Conservation (phyloP, 2,797 vertebrate genomes). For the Siniperca obscura region DNA sequence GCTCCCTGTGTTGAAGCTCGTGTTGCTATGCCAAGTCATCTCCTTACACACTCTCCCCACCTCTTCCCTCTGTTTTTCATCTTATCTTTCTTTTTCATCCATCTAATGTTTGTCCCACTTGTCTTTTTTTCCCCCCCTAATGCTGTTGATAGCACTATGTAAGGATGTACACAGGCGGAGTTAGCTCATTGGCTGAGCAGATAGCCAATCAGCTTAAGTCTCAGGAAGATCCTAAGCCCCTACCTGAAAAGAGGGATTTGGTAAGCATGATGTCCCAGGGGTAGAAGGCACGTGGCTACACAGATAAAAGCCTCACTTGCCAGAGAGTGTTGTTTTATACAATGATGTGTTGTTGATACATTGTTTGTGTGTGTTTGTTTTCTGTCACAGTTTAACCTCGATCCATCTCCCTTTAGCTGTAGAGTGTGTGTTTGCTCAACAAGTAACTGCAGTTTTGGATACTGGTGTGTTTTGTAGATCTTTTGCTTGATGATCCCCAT, state of each 20-base stretch:
- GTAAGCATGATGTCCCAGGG: constrained; percentile 85
- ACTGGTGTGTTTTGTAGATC: constrained; percentile 20
- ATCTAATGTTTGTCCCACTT: constrained; percentile 54
- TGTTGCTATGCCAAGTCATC: background rate
- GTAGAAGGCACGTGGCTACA: constrained; percentile 45
- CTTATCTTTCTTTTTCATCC: constrained; percentile 53
- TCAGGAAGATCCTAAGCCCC: constrained; percentile 90
- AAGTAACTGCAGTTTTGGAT: constrained; percentile 32
- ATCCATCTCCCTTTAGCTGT: constrained; percentile 32
- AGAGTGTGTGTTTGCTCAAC: constrained; percentile 43
- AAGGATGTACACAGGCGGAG: constrained; percentile 97
- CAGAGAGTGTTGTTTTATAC: constrained; percentile 18
- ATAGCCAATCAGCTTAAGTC: constrained; percentile 96
- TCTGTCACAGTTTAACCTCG: constrained; percentile 26
- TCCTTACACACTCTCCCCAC: constrained; percentile 12
- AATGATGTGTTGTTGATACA: background rate
- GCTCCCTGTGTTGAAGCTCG: constrained; percentile 14
- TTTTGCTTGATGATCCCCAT: background rate
- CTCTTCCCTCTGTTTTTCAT: constrained; percentile 55
- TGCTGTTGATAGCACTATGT: constrained; percentile 89
- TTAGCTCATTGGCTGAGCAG: constrained; percentile 97
- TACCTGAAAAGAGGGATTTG: constrained; percentile 94
- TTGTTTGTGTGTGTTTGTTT: constrained; percentile 18
- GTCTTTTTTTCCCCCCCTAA: constrained; percentile 49
- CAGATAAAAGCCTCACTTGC: constrained; percentile 18